Evolutionary conservation across 2,113 vertebrate genomes (phyloP).

Genomic region (Camelus dromedarius): DNA sequence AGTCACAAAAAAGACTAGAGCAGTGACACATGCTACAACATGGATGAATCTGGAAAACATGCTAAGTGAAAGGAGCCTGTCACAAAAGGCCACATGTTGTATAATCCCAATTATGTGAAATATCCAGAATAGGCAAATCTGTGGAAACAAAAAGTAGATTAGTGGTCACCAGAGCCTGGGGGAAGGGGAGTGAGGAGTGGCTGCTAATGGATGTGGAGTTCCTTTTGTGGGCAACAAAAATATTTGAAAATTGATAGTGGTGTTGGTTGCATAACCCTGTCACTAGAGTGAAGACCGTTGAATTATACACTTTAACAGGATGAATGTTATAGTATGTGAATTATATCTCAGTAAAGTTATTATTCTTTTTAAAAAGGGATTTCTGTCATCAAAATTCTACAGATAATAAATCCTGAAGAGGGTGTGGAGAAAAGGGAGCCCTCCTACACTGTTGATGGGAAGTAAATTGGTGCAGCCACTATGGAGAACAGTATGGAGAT

Average conservation of each 20-base stretch:
- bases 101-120: not conserved
- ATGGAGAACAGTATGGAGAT: too few relatives aligned
- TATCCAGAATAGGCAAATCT: not conserved
- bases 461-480: too few relatives aligned
- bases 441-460: too few relatives aligned
- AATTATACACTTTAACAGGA: not conserved
- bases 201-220: not conserved
- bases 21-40: not conserved
- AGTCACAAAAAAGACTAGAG: not conserved
- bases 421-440: too few relatives aligned
- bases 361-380: not conserved
- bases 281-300: not conserved
- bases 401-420: too few relatives aligned
- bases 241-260: not conserved
- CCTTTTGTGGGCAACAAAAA: not conserved
- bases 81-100: too few relatives aligned
- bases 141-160: not conserved
- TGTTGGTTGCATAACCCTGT: not conserved
- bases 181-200: not conserved
- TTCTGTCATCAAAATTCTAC: too few relatives aligned
- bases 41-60: not conserved
- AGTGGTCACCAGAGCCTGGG: not conserved
- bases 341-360: not conserved
- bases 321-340: not conserved
- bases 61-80: not conserved